Evolutionary conservation across 2,113 vertebrate genomes (phyloP).

Genomic region (Salvelinus sp.): DNA sequence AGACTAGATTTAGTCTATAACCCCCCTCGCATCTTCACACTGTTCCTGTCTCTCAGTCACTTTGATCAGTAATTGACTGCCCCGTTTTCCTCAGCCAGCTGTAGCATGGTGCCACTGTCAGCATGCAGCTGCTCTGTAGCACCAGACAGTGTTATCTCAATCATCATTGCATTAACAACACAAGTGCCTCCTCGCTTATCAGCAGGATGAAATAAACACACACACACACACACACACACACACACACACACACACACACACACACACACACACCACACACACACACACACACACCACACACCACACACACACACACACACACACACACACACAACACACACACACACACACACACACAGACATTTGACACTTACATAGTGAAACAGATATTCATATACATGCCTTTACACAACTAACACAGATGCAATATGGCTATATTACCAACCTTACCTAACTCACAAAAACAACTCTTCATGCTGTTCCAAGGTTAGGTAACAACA

Average conservation of each 20-base stretch:
- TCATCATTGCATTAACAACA: slow-evolving; percentile 19
- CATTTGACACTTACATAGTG: background rate
- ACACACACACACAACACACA: background rate
- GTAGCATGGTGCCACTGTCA: slow-evolving; percentile 14
- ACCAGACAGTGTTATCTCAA: background rate
- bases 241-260: background rate
- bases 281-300: background rate
- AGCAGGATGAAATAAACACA: background rate
- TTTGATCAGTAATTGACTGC: slow-evolving; percentile 20
- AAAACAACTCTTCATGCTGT: background rate
- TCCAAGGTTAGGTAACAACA: slow-evolving; percentile 17
- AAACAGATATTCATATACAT: no score
- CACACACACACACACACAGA: background rate
- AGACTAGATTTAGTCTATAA: background rate
- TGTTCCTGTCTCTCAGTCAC: slow-evolving; percentile 27
- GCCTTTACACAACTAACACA: slow-evolving; percentile 6
- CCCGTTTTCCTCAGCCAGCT: slow-evolving; percentile 9
- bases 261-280: background rate
- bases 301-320: background rate
- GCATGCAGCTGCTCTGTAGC: slow-evolving; percentile 37
- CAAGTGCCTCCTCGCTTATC: background rate
- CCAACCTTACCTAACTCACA: background rate
- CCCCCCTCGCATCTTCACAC: slow-evolving; percentile 25
- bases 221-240: background rate
- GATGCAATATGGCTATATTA: background rate